Conservation (phyloP, 2,888 invertebrate species). For the Zele albiditarsus region DNA sequence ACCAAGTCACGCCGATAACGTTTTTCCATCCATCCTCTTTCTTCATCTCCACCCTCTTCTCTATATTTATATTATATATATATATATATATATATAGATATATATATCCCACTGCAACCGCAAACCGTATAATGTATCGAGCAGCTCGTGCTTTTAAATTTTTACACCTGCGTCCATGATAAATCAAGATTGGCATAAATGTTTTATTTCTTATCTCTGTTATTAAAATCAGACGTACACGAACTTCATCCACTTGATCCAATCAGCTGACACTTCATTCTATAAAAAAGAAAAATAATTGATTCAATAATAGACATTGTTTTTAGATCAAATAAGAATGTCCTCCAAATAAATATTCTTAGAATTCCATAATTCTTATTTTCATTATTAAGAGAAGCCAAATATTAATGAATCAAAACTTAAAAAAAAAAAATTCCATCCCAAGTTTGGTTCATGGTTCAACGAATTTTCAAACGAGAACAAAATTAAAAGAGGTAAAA, state of each 20-base stretch:
- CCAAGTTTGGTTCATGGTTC: too few relatives aligned
- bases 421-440: too few relatives aligned
- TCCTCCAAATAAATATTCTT: too few relatives aligned
- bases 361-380: too few relatives aligned
- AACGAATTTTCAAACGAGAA: too few relatives aligned
- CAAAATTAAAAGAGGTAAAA: too few relatives aligned
- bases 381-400: too few relatives aligned
- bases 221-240: background rate
- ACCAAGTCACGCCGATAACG: slow-evolving; percentile 45
- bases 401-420: too few relatives aligned
- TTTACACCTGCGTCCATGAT: slow-evolving; percentile 22
- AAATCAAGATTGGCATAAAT: slow-evolving; percentile 30
- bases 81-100: background rate
- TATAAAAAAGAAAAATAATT: too few relatives aligned
- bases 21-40: slow-evolving; percentile 24
- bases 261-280: slow-evolving; percentile 21
- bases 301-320: background rate
- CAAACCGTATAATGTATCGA: slow-evolving; percentile 12
- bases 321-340: too few relatives aligned
- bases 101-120: background rate
- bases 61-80: background rate
- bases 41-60: slow-evolving; percentile 10
- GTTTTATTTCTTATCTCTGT: slow-evolving; percentile 12
- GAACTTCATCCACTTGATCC: slow-evolving; percentile 14
- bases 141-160: slow-evolving; percentile 26